A percentile compares a stretch with the other conserved stretches of the same genome.
Evolutionary conservation across 2,113 vertebrate genomes (phyloP).

Genomic region (Calyptommatus sinebrachiatus): DNA sequence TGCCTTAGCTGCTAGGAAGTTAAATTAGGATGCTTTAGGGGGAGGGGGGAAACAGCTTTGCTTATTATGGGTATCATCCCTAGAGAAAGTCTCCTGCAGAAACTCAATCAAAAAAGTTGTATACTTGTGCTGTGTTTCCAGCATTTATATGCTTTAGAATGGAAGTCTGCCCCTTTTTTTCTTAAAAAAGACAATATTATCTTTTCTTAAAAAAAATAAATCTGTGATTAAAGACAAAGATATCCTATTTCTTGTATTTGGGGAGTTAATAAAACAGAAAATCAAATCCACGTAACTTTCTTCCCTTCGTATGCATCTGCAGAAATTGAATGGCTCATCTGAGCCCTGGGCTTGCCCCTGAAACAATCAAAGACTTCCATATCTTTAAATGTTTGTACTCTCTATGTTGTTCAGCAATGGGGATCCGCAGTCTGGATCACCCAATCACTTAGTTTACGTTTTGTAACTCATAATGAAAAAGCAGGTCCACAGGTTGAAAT

Average conservation of each 20-base stretch:
- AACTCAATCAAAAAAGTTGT: not conserved
- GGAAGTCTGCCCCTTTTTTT: not conserved
- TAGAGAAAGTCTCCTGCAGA: slow-evolving; percentile 5
- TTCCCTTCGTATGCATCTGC: not conserved
- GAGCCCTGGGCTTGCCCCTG: not conserved
- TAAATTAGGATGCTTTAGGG: not conserved
- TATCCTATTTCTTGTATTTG: not conserved
- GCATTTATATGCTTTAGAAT: not conserved
- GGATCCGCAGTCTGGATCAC: too few relatives aligned
- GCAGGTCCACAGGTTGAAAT: not conserved
- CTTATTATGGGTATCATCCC: not conserved
- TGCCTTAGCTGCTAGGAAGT: not conserved
- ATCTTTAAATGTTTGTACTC: not conserved
- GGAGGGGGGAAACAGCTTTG: not conserved
- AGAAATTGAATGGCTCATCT: too few relatives aligned
- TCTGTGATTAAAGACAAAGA: too few relatives aligned
- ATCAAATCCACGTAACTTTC: too few relatives aligned
- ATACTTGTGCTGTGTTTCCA: not conserved
- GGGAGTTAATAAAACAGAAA: too few relatives aligned
- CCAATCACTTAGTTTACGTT: not conserved
- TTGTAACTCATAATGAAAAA: not conserved
- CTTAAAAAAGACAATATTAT: not conserved
- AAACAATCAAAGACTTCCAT: not conserved
- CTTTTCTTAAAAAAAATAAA: not conserved
- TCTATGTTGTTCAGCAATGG: not conserved